Evolutionary conservation across 1,140 invertebrate species (phyloP).

Genomic region (Dendroctonus valens): DNA sequence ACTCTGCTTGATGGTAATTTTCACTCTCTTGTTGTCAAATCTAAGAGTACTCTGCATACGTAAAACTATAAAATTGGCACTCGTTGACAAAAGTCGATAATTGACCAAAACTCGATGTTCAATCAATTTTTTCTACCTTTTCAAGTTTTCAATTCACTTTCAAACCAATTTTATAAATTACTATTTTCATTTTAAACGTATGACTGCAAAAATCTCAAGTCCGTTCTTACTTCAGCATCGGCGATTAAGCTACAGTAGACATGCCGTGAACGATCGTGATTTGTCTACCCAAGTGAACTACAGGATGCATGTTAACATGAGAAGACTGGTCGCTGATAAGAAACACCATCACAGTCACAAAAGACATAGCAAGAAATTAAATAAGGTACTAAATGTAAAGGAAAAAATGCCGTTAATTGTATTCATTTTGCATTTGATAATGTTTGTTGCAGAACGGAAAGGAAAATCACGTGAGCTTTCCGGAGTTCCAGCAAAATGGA

Average conservation of each 20-base stretch:
- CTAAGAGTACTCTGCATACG: too few species aligned
- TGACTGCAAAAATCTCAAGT: too few species aligned
- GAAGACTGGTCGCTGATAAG: conserved; percentile 78
- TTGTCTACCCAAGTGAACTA: conserved; percentile 86
- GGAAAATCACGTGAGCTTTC: conserved; percentile 82
- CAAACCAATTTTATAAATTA: too few species aligned
- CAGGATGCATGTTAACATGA: conserved; percentile 87
- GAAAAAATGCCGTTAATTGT: too few species aligned
- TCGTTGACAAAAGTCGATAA: too few species aligned
- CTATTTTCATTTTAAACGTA: too few species aligned
- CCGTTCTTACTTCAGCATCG: conserved; percentile 66
- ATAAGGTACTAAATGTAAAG: conserved; percentile 56
- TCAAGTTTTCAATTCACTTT: too few species aligned
- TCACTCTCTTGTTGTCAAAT: too few species aligned
- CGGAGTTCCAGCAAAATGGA: conserved; percentile 82
- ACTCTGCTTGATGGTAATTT: too few species aligned
- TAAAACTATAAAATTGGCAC: too few species aligned
- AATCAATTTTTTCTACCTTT: too few species aligned
- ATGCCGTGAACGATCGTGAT: conserved; percentile 85
- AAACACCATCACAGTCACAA: conserved; percentile 70
- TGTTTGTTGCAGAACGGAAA: conserved; percentile 64
- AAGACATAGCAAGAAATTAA: conserved; percentile 71
- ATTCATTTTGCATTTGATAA: not conserved
- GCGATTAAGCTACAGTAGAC: conserved; percentile 84
- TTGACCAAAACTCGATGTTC: too few species aligned